Base-by-base conservation (phyloP, 2,113 vertebrate genomes). In the Holacanthus passer region DNA sequence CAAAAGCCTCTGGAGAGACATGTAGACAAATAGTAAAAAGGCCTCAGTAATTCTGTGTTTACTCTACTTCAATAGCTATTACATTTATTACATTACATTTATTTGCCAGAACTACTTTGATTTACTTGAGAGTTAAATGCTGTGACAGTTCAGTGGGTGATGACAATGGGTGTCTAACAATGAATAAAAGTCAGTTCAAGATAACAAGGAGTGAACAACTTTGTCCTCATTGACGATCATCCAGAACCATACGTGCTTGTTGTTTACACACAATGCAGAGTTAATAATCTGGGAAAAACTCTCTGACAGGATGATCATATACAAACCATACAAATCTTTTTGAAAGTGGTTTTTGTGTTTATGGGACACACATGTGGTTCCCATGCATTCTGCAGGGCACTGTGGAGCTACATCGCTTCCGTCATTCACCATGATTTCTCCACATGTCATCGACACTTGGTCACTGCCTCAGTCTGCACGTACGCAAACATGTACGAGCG, bases 351-450 rank as follows among this genome's bases (percentile, higher is more conserved):
- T 81, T n/a, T 77, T 47, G 67, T 47, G 67, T 79, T 88, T 74
- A 84, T 78, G 67, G 73, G 84, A 58, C 69, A 68, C 76, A 76
- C 76, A 80, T 80, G 58, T 88, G 87, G 69, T 73, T 87, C 78
- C 59, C 65, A 71, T 82, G 67, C 43, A 68, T 76, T 62, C 59
- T 59, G 50, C 53, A 45, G 56, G 7, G 2, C 19, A 53, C 19
- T 60, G 17, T 66, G 48, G 67, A 41, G 59, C 7, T 22, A 32
- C 19, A 72, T 8, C 12, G 71, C 37, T 1, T 9, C 31, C 55
- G 39, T 31, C 20, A 58, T n/a, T 31, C 2, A 43, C 45, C 20
- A 3, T 17, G 32, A 53, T 67, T 73, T 68, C 48, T 50, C 41
- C 62, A 58, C 47, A 81, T 60, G 60, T 68, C 17, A 19, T 6